phyloP scores from a whole-genome alignment of 2,113 vertebrate genomes.

The Actenoides hombroni region DNA sequence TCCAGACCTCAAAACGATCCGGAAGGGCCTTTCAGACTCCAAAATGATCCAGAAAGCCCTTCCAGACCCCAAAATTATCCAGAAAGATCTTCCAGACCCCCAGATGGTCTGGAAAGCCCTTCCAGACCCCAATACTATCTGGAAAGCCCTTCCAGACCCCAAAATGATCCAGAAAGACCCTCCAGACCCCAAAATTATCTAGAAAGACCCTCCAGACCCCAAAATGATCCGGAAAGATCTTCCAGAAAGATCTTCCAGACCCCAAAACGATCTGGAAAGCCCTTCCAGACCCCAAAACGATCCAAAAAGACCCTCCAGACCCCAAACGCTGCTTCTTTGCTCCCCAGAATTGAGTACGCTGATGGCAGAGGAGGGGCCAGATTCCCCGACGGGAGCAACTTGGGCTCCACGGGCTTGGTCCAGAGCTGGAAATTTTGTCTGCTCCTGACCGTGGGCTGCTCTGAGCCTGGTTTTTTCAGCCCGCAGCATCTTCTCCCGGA shows the following conservation, averaged over 20 bases:
- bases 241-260: not conserved
- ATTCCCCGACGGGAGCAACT: fast-evolving
- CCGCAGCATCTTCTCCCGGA: not conserved
- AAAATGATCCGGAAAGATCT: not conserved
- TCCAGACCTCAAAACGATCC: too few relatives aligned
- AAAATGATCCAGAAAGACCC: not conserved
- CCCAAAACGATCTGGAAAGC: too few relatives aligned
- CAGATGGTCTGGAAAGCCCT: too few relatives aligned
- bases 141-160: not conserved
- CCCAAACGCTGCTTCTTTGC: not conserved
- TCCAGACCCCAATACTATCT: too few relatives aligned
- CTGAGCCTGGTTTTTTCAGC: too few relatives aligned
- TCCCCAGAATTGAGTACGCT: not conserved
- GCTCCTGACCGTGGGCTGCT: too few relatives aligned
- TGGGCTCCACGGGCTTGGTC: too few relatives aligned
- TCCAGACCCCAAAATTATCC: too few relatives aligned
- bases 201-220: too few relatives aligned
- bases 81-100: too few relatives aligned
- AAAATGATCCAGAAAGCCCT: not conserved
- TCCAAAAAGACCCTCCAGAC: not conserved
- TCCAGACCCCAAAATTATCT: too few relatives aligned
- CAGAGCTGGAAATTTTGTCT: fast-evolving
- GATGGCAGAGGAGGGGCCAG: not conserved
- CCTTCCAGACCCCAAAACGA: not conserved
- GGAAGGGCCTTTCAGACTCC: not conserved